These are phyloP conservation scores for Drosophila fungiperda DNA, from an alignment of 2,888 invertebrate species.

Conservation along the genomic window DNA sequence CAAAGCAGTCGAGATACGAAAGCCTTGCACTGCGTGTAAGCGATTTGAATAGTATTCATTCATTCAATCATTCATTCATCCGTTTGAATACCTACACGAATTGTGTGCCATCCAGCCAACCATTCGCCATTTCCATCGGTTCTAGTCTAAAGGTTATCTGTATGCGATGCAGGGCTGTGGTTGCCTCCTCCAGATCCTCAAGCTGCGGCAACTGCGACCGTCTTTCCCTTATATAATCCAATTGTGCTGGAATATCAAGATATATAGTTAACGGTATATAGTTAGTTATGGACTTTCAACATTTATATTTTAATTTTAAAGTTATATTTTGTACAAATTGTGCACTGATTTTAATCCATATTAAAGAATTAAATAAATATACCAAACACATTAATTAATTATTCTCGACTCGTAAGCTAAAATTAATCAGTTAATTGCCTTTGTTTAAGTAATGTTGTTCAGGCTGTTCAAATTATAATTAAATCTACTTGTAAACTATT, in stretches of 20 bases:
- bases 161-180: conserved; percentile 35
- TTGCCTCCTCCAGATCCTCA: conserved; percentile 19
- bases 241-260: conserved; percentile 31
- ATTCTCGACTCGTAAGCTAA: too few relatives aligned
- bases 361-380: too few relatives aligned
- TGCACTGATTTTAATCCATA: neutral
- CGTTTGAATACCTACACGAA: conserved; percentile 25
- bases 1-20: conserved; percentile 47
- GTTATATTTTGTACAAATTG: too few relatives aligned
- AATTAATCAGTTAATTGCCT: too few relatives aligned
- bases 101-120: conserved; percentile 47
- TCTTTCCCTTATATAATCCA: conserved; percentile 20
- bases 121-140: conserved; percentile 31
- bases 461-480: too few relatives aligned
- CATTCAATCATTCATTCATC: neutral
- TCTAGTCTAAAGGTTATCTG: conserved; percentile 19
- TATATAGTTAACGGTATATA: neutral
- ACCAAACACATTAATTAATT: neutral
- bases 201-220: conserved; percentile 5
- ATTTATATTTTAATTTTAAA: neutral
- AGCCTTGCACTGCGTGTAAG: conserved; percentile 33
- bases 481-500: too few relatives aligned
- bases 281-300: neutral
- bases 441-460: too few relatives aligned
- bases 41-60: neutral